Evolutionary conservation across 2,113 vertebrate species (phyloP), one percentile per base, ranked within the genome.

Genomic region (Romanogobio albipinnatus): DNA sequence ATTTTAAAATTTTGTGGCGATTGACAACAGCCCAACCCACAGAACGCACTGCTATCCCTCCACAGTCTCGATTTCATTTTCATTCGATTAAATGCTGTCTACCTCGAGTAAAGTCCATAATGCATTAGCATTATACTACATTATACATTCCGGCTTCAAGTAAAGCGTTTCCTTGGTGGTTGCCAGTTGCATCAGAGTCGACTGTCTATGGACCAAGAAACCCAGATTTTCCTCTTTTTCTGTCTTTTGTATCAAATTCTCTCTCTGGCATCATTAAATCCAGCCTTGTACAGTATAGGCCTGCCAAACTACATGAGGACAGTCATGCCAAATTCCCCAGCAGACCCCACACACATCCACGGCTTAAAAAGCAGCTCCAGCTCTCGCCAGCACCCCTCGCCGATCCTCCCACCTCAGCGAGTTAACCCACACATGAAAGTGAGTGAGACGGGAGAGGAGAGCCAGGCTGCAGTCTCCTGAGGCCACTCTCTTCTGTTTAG

Each of bases 281-380:
- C 66, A 73, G 47, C 29, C 49, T 36, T 79, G 83, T 71, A 77
- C 62, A 85, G 76, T 78, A 36, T 70, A 62, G 7, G 36, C 49
- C 83, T 79, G 83, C 83, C 75, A 85, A 85, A 70, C 61, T 77
- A 85, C 64, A 85, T 68, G 61, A 49, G 79, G 62, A 78, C 83
- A 29, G 36, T 79, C 45, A 68, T 85, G 75, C 76, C 76, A 85
- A 85, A 78, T 85, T 71, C 66, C 81, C 62, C 51, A 70, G 76
- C 76, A 85, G 49, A 85, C 62, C 83, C 77, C 83, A 85, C 83
- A 68, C 59, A 78, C 75, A 84, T 56, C 22, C 74, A 78, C 59
- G 10, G 66, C 66, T 58, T 82, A 56, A 71, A 81, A 81, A 49
- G 62, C 62, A 81, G 24, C 62, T 51, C 43, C 26, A 14, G 58